These are phyloP conservation scores for Euzetes globulus DNA, from an alignment of 2,888 invertebrate genomes.

Conservation along the genomic window DNA sequence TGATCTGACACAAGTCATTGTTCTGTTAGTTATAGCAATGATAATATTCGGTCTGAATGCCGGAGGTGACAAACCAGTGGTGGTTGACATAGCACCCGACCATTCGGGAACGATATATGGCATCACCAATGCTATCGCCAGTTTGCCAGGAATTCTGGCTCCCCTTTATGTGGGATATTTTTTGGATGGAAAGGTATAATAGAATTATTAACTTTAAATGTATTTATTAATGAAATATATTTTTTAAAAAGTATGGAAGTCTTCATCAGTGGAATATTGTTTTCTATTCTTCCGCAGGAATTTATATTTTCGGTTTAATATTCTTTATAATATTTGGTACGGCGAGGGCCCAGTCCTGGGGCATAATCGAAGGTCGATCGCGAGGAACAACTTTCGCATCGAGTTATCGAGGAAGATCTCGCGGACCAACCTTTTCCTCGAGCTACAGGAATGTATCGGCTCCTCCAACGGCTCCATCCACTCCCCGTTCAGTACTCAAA, in stretches of 20 bases:
- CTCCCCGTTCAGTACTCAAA: background rate
- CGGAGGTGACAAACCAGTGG: conserved; percentile 42
- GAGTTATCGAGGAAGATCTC: background rate
- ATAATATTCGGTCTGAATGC: conserved; percentile 54
- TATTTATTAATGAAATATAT: background rate
- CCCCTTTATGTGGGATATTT: conserved; percentile 41
- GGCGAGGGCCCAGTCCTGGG: conserved; percentile 32
- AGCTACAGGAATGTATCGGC: conserved; percentile 3
- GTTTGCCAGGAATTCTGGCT: conserved; percentile 41
- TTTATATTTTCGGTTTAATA: conserved; percentile 45
- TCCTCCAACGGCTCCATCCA: background rate
- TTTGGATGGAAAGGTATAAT: conserved; percentile 38
- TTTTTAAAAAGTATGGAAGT: conserved; percentile 21
- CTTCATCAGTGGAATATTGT: conserved; percentile 44
- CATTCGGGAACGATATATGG: conserved; percentile 41
- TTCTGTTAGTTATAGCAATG: conserved; percentile 40
- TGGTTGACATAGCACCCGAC: conserved; percentile 42
- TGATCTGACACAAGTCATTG: conserved; percentile 37
- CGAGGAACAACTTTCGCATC: background rate
- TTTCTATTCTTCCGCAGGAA: conserved; percentile 48
- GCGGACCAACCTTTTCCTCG: background rate
- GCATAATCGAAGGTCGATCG: conserved; percentile 1
- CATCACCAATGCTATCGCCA: conserved; percentile 39
- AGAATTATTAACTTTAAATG: background rate
- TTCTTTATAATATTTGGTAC: conserved; percentile 30